A percentile compares a stretch with the other conserved stretches of the same genome.
These are phyloP conservation scores for Sceliomorpha sp. DNA, from an alignment of 2,888 invertebrate genomes.

Conservation along the genomic window DNA sequence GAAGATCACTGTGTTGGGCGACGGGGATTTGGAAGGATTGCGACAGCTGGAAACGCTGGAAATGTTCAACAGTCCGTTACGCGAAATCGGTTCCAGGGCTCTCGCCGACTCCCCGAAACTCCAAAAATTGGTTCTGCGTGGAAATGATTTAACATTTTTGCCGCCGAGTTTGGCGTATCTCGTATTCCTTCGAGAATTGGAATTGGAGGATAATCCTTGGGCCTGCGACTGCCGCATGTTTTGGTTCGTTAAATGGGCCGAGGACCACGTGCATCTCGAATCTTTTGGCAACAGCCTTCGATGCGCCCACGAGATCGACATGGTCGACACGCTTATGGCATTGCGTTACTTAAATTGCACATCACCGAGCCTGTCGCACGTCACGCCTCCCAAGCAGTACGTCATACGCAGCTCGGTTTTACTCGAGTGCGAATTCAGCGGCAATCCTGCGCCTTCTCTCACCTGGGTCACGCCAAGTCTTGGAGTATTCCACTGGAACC, in stretches of 20 bases:
- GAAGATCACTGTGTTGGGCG: conserved; percentile 84
- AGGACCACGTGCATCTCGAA: conserved; percentile 80
- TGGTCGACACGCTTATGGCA: conserved; percentile 86
- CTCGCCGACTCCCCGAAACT: conserved; percentile 72
- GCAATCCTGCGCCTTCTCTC: conserved; percentile 89
- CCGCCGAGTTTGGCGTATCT: conserved; percentile 87
- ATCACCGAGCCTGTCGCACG: conserved; percentile 83
- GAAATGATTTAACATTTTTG: conserved; percentile 86
- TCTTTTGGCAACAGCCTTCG: conserved; percentile 83
- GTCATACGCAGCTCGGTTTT: conserved; percentile 85
- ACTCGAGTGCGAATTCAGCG: conserved; percentile 88
- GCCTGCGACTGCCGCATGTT: conserved; percentile 92
- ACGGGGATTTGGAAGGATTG: conserved; percentile 85
- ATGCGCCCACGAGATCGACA: conserved; percentile 80
- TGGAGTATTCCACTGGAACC: conserved; percentile 89
- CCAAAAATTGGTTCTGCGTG: conserved; percentile 79
- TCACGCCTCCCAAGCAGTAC: conserved; percentile 83
- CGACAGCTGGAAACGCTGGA: conserved; percentile 84
- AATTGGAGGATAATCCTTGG: conserved; percentile 89
- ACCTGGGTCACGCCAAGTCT: conserved; percentile 92
- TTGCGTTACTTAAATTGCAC: conserved; percentile 87
- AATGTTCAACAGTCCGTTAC: conserved; percentile 81
- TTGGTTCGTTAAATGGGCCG: conserved; percentile 87
- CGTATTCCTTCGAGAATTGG: conserved; percentile 84
- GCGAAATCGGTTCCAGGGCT: conserved; percentile 67